Evolutionary conservation across 1,140 invertebrate genomes (phyloP), one percentile per base, ranked within the genome.

Genomic region (Euschistus heros): DNA sequence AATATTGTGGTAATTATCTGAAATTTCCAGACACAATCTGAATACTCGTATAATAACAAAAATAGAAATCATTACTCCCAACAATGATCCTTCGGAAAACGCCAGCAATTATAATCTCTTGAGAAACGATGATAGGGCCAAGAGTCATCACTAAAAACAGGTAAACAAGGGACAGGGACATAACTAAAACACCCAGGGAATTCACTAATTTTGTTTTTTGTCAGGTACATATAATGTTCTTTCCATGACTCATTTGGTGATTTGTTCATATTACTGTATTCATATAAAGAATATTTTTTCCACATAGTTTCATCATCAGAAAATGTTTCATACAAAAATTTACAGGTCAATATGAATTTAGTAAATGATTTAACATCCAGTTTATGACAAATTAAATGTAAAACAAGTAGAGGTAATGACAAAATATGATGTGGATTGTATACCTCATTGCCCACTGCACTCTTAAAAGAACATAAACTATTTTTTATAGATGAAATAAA

Each of bases 231-330:
- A 54, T 27, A 64, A 54, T 64, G 62, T 3, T 52, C 3, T 26
- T 54, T 52, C 62, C 62, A 64, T 6, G 46, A 33, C 20, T 27
- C 33, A 54, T 46, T 54, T 5, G 5, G 3, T 15, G 5, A 1
- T 57, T 57, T 57, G 15, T 22, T 57, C 26, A 54, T 47, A 17
- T 50, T 8, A n/a, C 50, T 54, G n/a, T 54, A 64, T 30, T 64
- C 52, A 17, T 33, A 22, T 47, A 20, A 22, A 33, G 47, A 64
- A 37, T 54, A 55, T 20, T 54, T 17, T 59, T 65, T 65, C 64
- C 64, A 65, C 14, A 65, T 22, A 27, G 26, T 55, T 54, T 60
- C 64, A 59, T 65, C 64, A 65, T 65, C 42, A 22, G 42, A 59
- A 52, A 65, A 60, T 20, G 26, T 65, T 10, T 65, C 52, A 60